These are phyloP conservation scores for Ceratitis capitata DNA, from an alignment of 1,140 invertebrate genomes.

Conservation along the genomic window DNA sequence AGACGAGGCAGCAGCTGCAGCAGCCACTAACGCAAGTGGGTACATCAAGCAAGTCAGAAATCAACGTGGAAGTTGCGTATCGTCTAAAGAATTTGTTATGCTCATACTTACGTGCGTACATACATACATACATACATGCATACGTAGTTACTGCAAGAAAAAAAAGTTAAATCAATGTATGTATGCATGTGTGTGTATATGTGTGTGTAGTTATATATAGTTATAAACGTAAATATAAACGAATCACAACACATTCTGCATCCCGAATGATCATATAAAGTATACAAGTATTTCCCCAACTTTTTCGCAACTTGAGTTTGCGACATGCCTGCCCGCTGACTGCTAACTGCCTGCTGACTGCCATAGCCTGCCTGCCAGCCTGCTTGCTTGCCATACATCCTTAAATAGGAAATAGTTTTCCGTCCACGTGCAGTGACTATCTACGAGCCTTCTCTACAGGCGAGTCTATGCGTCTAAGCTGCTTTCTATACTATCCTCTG, in stretches of 20 bases:
- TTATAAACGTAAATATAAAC: conserved; percentile 32
- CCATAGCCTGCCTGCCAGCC: neutral
- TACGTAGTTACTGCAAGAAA: too few relatives aligned
- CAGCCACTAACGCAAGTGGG: neutral
- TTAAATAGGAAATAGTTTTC: conserved; percentile 60
- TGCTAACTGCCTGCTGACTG: neutral
- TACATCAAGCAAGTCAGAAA: neutral
- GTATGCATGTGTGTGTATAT: neutral
- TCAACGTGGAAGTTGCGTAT: conserved; percentile 13
- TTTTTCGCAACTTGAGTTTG: neutral
- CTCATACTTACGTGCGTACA: neutral
- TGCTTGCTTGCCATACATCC: too few relatives aligned
- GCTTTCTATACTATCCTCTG: neutral
- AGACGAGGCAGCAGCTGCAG: neutral
- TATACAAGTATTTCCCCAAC: conserved; percentile 28
- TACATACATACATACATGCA: too few relatives aligned
- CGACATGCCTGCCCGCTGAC: neutral
- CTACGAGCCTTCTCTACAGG: conserved; percentile 46
- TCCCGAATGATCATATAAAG: conserved; percentile 22
- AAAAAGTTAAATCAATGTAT: neutral
- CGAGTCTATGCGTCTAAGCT: neutral
- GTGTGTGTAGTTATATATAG: neutral
- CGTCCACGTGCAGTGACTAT: conserved; percentile 63
- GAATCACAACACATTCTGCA: neutral
- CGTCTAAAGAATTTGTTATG: conserved; percentile 34